Evolutionary conservation across 2,888 invertebrate species (phyloP).

Genomic region (Torymus auratus): DNA sequence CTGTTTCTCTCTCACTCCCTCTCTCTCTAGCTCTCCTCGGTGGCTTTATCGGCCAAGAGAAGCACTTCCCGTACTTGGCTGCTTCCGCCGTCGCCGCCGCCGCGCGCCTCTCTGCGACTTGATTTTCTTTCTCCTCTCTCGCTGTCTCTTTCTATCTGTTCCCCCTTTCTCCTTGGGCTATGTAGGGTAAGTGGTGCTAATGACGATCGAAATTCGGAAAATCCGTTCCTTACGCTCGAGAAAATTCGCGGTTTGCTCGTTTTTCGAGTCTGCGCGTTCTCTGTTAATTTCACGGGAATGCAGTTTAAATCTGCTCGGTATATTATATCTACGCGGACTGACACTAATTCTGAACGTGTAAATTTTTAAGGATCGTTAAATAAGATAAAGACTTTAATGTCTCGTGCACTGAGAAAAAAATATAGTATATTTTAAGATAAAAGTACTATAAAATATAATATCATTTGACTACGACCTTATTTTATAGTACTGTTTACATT

Average conservation of each 20-base stretch:
- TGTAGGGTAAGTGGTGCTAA: constrained; percentile 37
- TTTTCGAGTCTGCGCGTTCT: neutral
- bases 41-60: constrained; percentile 56
- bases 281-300: neutral
- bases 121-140: constrained; percentile 45
- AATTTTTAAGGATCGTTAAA: too few species aligned
- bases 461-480: too few species aligned
- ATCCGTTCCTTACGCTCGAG: neutral
- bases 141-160: constrained; percentile 1
- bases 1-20: neutral
- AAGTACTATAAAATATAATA: too few species aligned
- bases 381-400: too few species aligned
- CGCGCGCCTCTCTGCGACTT: constrained; percentile 11
- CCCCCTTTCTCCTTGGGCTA: neutral
- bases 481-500: too few species aligned
- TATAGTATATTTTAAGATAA: too few species aligned
- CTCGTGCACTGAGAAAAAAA: too few species aligned
- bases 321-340: too few species aligned
- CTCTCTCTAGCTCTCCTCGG: constrained; percentile 19
- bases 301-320: too few species aligned
- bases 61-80: constrained; percentile 57
- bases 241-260: neutral
- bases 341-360: too few species aligned
- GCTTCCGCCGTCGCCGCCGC: constrained; percentile 30
- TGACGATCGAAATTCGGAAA: constrained; percentile 30